Conservation (phyloP, 2,113 vertebrate genomes). For the Rhinolophus ferrumequinum region DNA sequence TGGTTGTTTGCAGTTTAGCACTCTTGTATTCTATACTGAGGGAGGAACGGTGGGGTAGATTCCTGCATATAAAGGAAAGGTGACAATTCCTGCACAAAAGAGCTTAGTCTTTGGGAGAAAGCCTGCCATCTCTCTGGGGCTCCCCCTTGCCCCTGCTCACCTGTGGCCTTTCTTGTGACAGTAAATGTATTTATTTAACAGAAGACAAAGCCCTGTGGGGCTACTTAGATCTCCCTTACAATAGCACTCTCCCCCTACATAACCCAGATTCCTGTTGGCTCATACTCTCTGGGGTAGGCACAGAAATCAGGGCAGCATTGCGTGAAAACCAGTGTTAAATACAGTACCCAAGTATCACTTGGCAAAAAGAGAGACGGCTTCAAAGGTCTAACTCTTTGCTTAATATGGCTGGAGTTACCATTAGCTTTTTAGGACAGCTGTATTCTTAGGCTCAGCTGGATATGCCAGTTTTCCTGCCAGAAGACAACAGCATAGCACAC, state of each 20-base stretch:
- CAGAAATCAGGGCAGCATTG: neutral
- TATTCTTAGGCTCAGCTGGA: neutral
- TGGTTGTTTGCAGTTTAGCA: neutral
- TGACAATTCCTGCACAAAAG: neutral
- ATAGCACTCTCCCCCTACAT: neutral
- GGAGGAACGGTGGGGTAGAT: neutral
- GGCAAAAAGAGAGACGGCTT: neutral
- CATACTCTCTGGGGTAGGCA: neutral
- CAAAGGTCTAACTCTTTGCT: neutral
- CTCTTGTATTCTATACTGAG: neutral
- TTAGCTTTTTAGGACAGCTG: conserved; percentile 17
- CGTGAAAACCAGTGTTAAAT: neutral
- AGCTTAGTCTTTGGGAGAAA: neutral
- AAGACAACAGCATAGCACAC: neutral
- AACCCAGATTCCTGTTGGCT: neutral
- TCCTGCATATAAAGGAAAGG: neutral
- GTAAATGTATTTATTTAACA: neutral
- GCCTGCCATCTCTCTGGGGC: too few species aligned
- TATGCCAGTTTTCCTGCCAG: conserved; percentile 34
- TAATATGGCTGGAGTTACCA: neutral
- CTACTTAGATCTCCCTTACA: neutral
- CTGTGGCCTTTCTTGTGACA: neutral
- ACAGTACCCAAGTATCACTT: neutral
- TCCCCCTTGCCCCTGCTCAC: neutral
- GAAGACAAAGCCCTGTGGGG: neutral